phyloP scores from a whole-genome alignment of 1,140 invertebrate species.

The Physella acuta region DNA sequence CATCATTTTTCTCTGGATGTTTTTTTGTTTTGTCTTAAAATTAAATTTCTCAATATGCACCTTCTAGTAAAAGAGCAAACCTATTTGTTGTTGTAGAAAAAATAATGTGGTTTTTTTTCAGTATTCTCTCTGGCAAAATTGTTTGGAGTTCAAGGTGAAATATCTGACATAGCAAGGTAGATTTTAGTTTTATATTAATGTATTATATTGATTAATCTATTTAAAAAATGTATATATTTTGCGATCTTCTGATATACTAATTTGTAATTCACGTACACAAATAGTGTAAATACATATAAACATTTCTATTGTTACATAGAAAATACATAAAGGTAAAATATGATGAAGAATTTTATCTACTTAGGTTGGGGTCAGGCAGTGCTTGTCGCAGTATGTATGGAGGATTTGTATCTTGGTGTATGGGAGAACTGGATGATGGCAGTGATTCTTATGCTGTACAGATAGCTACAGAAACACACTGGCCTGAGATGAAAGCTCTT shows the following conservation, averaged over 20 bases:
- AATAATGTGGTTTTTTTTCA: no score
- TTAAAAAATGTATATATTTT: no score
- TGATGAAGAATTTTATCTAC: no score
- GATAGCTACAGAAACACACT: conserved; percentile 74
- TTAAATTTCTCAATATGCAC: neutral
- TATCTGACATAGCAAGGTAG: conserved; percentile 78
- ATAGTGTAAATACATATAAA: no score
- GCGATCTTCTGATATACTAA: no score
- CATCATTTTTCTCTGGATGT: neutral
- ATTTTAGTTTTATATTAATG: neutral
- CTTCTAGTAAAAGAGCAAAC: neutral
- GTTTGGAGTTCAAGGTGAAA: conserved; percentile 76
- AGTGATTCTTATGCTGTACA: conserved; percentile 75
- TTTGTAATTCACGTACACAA: no score
- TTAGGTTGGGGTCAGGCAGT: conserved; percentile 83
- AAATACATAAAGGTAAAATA: no score
- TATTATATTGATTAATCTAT: no score
- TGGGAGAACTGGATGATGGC: conserved; percentile 71
- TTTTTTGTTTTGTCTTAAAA: neutral
- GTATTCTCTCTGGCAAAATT: conserved; percentile 76
- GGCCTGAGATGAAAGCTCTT: conserved; percentile 87
- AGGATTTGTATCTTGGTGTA: conserved; percentile 90
- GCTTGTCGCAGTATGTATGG: conserved; percentile 93
- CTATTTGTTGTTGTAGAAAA: no score
- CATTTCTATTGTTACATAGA: no score